These are phyloP conservation scores for Papilio gigon DNA, from an alignment of 2,888 invertebrate species.

Conservation along the genomic window DNA sequence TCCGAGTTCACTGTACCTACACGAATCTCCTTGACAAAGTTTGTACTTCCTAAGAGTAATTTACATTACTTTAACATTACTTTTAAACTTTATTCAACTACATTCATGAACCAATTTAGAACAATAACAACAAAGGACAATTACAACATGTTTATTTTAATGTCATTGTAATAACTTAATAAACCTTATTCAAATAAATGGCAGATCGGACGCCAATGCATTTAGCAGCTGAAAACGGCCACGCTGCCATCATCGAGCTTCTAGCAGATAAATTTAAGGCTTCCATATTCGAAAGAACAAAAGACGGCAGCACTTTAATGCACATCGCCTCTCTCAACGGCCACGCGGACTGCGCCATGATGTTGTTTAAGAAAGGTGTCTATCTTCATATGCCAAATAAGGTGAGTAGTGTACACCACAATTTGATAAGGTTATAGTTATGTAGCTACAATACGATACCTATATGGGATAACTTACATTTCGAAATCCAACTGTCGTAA, in stretches of 20 bases:
- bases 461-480: too few relatives aligned
- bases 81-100: too few relatives aligned
- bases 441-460: too few relatives aligned
- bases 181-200: conserved; percentile 25
- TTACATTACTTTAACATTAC: too few relatives aligned
- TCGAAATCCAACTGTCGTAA: too few relatives aligned
- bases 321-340: conserved; percentile 99
- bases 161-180: too few relatives aligned
- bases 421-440: neutral
- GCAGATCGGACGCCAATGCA: conserved; percentile 98
- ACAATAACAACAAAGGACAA: too few relatives aligned
- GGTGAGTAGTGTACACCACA: conserved; percentile 56
- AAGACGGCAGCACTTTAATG: conserved; percentile 99
- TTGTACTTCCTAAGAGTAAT: neutral
- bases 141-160: too few relatives aligned
- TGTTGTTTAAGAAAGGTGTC: conserved; percentile 99
- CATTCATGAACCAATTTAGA: too few relatives aligned
- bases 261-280: conserved; percentile 99
- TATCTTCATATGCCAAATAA: conserved; percentile 99
- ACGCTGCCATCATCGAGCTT: conserved; percentile 96
- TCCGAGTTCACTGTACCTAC: neutral
- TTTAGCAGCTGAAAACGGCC: conserved; percentile 98
- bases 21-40: neutral
- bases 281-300: conserved; percentile 97
- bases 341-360: conserved; percentile 98